phyloP scores from a whole-genome alignment of 2,113 vertebrate genomes.

The Sinocyclocheilus anophthalmus region DNA sequence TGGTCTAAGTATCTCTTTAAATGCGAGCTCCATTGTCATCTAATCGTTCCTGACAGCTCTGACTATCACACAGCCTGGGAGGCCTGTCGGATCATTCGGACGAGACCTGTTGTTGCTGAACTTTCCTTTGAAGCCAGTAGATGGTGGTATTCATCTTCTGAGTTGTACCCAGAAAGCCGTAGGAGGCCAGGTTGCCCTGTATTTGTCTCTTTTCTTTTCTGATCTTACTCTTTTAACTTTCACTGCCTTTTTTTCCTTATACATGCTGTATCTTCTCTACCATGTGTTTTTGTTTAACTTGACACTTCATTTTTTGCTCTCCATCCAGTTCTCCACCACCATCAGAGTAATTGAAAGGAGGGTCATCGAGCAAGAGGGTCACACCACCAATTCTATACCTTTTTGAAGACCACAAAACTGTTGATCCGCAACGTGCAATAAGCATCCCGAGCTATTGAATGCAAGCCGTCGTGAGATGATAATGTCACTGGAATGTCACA shows the following conservation, averaged over 20 bases:
- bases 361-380: slow-evolving; percentile 73
- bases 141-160: slow-evolving; percentile 82
- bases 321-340: not conserved
- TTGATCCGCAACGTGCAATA: slow-evolving; percentile 78
- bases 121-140: slow-evolving; percentile 70
- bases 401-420: slow-evolving; percentile 76
- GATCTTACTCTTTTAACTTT: not conserved
- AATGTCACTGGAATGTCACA: slow-evolving; percentile 79
- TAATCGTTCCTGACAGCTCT: slow-evolving; percentile 77
- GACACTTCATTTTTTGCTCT: slow-evolving; percentile 22
- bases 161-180: slow-evolving; percentile 49
- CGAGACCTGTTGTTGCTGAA: slow-evolving; percentile 1
- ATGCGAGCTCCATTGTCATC: slow-evolving; percentile 71
- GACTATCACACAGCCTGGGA: slow-evolving; percentile 67
- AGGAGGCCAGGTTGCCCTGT: not conserved
- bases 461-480: slow-evolving; percentile 70
- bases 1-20: slow-evolving; percentile 65
- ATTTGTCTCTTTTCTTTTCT: slow-evolving; percentile 30
- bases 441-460: slow-evolving; percentile 74
- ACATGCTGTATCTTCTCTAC: not conserved
- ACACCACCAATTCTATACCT: slow-evolving; percentile 75
- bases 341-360: slow-evolving; percentile 52
- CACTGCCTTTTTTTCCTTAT: not conserved
- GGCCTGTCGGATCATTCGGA: slow-evolving; percentile 54
- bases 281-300: slow-evolving; percentile 29